A percentile compares a stretch with the other conserved stretches of the same genome.
Evolutionary conservation across 2,113 vertebrate species (phyloP).

Genomic region (Forbesichthys agassizii): DNA sequence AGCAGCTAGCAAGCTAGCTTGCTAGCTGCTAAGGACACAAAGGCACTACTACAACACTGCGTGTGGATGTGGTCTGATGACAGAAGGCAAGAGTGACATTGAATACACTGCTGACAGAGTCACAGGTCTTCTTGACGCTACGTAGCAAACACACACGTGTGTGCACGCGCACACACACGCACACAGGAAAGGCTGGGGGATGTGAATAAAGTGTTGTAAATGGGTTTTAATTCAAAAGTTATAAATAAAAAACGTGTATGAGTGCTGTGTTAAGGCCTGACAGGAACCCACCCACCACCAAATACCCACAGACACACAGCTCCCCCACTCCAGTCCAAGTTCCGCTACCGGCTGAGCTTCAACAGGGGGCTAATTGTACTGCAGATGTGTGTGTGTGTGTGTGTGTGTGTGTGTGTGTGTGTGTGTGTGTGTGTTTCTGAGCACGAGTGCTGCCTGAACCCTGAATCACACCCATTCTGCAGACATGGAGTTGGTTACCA

Average conservation of each 20-base stretch:
- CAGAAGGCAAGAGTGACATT: neutral
- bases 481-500: slow-evolving; percentile 68
- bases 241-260: slow-evolving; percentile 25
- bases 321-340: slow-evolving; percentile 44
- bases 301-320: slow-evolving; percentile 28
- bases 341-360: slow-evolving; percentile 52
- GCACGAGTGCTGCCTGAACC: slow-evolving; percentile 49
- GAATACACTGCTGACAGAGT: slow-evolving; percentile 1
- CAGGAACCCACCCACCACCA: neutral
- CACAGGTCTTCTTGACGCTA: slow-evolving; percentile 2
- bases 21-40: too few species aligned
- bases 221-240: slow-evolving; percentile 2
- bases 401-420: slow-evolving; percentile 6
- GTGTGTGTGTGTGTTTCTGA: slow-evolving; percentile 24
- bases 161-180: neutral
- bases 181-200: neutral
- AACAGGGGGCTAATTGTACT: slow-evolving; percentile 68
- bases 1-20: too few species aligned
- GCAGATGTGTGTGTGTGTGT: slow-evolving; percentile 11
- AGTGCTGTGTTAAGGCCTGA: slow-evolving; percentile 21
- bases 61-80: slow-evolving; percentile 1
- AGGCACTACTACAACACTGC: too few species aligned
- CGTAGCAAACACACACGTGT: neutral
- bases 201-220: too few species aligned
- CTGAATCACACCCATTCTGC: slow-evolving; percentile 75